Conservation (phyloP, 2,797 vertebrate species). For the Selene dorsalis region DNA sequence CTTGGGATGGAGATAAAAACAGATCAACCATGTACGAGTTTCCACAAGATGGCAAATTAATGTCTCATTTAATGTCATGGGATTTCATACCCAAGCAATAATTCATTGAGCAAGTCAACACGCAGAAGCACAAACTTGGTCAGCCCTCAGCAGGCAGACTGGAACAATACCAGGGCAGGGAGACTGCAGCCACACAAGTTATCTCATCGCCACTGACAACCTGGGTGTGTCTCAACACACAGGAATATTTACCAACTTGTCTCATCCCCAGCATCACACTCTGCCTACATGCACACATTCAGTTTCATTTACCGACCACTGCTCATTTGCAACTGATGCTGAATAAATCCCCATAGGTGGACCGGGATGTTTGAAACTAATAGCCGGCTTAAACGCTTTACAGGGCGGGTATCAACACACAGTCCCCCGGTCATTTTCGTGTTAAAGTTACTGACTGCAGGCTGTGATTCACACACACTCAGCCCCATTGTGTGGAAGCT, state of each 20-base stretch:
- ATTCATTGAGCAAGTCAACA: slow-evolving; percentile 8
- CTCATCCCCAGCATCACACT: slow-evolving; percentile 57
- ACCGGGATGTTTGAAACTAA: slow-evolving; percentile 22
- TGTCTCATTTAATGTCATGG: not conserved
- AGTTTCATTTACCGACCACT: not conserved
- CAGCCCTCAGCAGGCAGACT: slow-evolving; percentile 42
- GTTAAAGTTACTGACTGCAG: slow-evolving; percentile 51
- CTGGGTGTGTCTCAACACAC: slow-evolving; percentile 85
- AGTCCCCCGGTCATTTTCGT: slow-evolving; percentile 2
- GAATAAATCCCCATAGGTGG: not conserved
- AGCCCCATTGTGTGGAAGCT: slow-evolving; percentile 32
- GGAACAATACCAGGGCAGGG: slow-evolving; percentile 58
- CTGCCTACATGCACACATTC: not conserved
- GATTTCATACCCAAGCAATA: not conserved
- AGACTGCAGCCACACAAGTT: slow-evolving; percentile 79
- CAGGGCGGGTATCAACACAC: not conserved
- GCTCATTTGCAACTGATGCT: not conserved
- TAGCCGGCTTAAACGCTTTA: not conserved
- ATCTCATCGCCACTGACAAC: slow-evolving; percentile 74
- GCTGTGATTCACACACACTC: slow-evolving; percentile 14
- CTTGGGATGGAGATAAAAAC: slow-evolving; percentile 19
- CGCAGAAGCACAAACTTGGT: slow-evolving; percentile 41
- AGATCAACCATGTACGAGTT: slow-evolving; percentile 30
- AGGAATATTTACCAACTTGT: slow-evolving; percentile 69
- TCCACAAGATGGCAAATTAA: not conserved